Evolutionary conservation across 2,888 invertebrate genomes (phyloP).

Genomic region (Pandemis cinnamomeana): DNA sequence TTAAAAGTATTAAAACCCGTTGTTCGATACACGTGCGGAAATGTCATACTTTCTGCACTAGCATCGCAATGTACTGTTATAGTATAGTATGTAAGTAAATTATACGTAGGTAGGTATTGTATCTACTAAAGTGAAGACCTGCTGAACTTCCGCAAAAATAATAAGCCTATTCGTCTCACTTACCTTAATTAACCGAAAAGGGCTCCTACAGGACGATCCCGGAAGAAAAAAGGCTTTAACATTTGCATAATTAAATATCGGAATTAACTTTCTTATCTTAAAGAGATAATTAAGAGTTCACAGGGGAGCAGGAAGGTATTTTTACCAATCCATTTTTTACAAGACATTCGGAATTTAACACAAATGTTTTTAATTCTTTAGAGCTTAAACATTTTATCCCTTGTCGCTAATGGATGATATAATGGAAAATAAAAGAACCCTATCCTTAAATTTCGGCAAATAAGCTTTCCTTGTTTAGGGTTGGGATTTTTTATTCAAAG

Average conservation of each 20-base stretch:
- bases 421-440: conserved; percentile 55
- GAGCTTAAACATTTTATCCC: conserved; percentile 60
- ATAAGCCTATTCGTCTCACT: conserved; percentile 50
- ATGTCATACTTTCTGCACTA: too few relatives aligned
- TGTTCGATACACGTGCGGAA: too few relatives aligned
- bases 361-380: conserved; percentile 59
- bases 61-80: too few relatives aligned
- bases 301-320: conserved; percentile 57
- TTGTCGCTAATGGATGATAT: conserved; percentile 64
- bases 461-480: conserved; percentile 51
- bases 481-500: conserved; percentile 17
- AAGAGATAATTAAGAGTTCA: conserved; percentile 69
- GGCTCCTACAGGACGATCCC: conserved; percentile 51
- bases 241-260: conserved; percentile 78
- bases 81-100: not conserved
- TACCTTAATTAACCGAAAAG: conserved; percentile 59
- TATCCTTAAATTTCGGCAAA: conserved; percentile 56
- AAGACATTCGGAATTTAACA: conserved; percentile 53
- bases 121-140: conserved; percentile 4
- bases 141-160: conserved; percentile 41
- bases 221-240: conserved; percentile 62
- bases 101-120: not conserved
- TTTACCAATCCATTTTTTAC: conserved; percentile 55
- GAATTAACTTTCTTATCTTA: conserved; percentile 63
- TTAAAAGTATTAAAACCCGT: too few relatives aligned